Evolutionary conservation across 2,113 vertebrate species (phyloP), one percentile per base, ranked within the genome.

Genomic region (Gallinago undulata): DNA sequence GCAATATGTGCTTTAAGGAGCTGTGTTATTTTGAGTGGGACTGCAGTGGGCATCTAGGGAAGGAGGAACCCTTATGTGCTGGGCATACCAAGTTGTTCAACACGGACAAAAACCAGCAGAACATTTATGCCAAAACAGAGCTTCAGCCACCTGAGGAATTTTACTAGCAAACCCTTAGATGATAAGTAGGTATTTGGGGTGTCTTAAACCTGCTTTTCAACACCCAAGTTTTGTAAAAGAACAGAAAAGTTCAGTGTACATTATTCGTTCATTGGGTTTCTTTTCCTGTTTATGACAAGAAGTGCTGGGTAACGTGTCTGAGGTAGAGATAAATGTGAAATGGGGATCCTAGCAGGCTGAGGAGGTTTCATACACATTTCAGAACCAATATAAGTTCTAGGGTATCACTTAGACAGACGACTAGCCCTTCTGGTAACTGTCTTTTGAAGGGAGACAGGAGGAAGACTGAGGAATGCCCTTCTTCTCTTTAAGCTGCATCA

Each of bases 11-110:
- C 19, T 1, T 37, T 50, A 59, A 72, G 6, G 19, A 77, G 5
- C 24, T 4, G 1, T 23, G 3, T 68, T 76, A 23, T 69, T 93
- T 87, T 77, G 35, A 69, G 56, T 9, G 5, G 24, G 14, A n/a
- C 56, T 68, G 11, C 2, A 3, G 17, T 37, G 28, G 11, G 11
- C 5, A 60, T 90, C 12, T 59, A 30, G 23, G 4, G 47, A 55
- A 72, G 21, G 41, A 62, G 57, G 22, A 66, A 37, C 8, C 13
- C 30, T 5, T 37, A 25, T 43, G 39, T 59, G 7, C 7, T 11
- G 35, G 23, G 64, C 41, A 39, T 0, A 0, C 28, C 23, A 33
- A 23, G 13, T 7, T 74, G 28, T n/a, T 43, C 31, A 55, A 0
- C 9, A 9, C 28, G 28, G 50, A 24, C n/a, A 59, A 30, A 45